These are phyloP conservation scores for Chromis chromis DNA, from an alignment of 2,797 vertebrate genomes.

Conservation along the genomic window DNA sequence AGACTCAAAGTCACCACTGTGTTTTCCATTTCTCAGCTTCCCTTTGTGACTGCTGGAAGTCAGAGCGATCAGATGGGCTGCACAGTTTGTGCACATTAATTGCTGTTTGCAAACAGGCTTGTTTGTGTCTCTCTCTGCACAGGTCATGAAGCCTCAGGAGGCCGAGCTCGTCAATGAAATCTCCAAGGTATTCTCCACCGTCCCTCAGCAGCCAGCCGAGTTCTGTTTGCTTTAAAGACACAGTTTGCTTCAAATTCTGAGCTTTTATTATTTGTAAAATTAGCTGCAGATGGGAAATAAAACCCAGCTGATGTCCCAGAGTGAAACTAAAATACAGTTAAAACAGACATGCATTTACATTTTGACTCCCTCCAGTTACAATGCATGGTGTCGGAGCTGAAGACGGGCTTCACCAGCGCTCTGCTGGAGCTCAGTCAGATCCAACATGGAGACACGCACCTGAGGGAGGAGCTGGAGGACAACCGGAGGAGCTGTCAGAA, in stretches of 20 bases:
- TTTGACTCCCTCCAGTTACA: slow-evolving; percentile 74
- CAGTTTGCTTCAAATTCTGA: too few relatives aligned
- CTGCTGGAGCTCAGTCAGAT: slow-evolving; percentile 84
- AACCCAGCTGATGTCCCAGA: too few relatives aligned
- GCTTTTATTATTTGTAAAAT: not conserved
- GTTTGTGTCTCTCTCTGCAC: slow-evolving; percentile 63
- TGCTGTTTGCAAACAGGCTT: slow-evolving; percentile 62
- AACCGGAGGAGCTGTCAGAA: slow-evolving; percentile 82
- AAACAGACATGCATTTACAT: not conserved
- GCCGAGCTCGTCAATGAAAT: slow-evolving; percentile 82
- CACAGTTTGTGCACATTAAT: slow-evolving; percentile 27
- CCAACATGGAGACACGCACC: slow-evolving; percentile 82
- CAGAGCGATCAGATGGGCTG: not conserved
- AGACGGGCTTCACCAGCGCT: slow-evolving; percentile 82
- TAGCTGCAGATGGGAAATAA: not conserved
- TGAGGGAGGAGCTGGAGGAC: slow-evolving; percentile 84
- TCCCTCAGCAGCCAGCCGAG: slow-evolving; percentile 16
- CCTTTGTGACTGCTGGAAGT: not conserved
- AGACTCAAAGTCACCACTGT: not conserved
- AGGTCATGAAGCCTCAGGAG: slow-evolving; percentile 85
- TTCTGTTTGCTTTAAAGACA: not conserved
- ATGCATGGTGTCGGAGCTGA: slow-evolving; percentile 85
- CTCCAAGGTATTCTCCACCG: slow-evolving; percentile 81
- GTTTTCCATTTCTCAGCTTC: not conserved
- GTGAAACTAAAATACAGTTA: too few relatives aligned